Percentiles rank a stretch among this genome's conserved stretches.
Conservation (phyloP, 2,113 vertebrate species). For the Machaerirhynchus nigripectus region DNA sequence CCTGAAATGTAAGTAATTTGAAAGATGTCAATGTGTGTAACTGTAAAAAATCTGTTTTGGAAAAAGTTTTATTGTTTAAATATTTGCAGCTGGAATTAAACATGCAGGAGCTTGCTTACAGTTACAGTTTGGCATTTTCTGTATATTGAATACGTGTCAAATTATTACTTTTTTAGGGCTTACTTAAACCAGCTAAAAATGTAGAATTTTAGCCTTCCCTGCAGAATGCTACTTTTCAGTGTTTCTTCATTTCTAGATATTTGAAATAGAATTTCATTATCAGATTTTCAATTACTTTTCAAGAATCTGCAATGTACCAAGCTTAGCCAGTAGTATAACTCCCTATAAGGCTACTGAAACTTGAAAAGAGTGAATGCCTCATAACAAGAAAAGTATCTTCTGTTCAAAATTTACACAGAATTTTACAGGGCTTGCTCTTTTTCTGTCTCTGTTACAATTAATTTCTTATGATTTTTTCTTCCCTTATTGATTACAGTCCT, state of each 20-base stretch:
- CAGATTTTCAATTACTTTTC: neutral
- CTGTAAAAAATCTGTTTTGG: neutral
- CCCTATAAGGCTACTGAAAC: neutral
- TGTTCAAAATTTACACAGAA: neutral
- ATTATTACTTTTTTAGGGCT: neutral
- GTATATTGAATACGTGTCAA: neutral
- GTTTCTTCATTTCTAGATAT: neutral
- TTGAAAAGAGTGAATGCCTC: neutral
- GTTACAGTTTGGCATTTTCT: neutral
- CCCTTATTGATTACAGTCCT: neutral
- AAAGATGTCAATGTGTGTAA: neutral
- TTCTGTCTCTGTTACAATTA: neutral
- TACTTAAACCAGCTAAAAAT: neutral
- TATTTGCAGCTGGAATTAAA: neutral
- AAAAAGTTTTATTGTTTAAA: neutral
- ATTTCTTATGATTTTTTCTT: neutral
- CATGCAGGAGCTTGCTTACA: neutral
- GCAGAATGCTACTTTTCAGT: neutral
- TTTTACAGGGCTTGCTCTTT: neutral
- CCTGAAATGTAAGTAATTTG: neutral
- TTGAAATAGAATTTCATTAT: neutral
- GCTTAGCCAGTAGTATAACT: neutral
- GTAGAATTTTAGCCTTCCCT: neutral
- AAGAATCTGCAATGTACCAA: neutral
- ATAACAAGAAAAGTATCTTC: neutral